phyloP scores from a whole-genome alignment of 2,113 vertebrate species.

The Lampris incognitus region DNA sequence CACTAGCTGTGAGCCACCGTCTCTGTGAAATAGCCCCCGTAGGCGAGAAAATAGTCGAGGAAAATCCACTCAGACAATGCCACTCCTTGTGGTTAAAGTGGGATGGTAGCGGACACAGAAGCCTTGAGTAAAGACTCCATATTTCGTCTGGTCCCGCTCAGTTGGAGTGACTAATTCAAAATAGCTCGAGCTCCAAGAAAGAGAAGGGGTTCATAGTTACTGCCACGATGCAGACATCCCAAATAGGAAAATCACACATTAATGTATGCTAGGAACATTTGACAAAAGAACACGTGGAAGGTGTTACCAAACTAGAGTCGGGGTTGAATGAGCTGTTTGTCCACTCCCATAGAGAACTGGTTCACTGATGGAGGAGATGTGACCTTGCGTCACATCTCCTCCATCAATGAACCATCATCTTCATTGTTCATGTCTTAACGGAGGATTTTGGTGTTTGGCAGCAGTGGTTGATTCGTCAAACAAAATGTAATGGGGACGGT shows the following conservation, averaged over 20 bases:
- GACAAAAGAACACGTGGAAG: conserved; percentile 53
- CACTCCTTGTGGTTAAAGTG: conserved; percentile 53
- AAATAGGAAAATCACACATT: conserved; percentile 53
- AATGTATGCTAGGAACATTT: conserved; percentile 10
- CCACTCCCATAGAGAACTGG: conserved; percentile 45
- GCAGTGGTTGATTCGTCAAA: no score
- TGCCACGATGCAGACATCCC: conserved; percentile 34
- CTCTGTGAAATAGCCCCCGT: conserved; percentile 61
- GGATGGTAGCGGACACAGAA: conserved; percentile 55
- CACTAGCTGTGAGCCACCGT: conserved; percentile 62
- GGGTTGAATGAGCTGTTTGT: conserved; percentile 58
- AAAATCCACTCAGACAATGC: conserved; percentile 65
- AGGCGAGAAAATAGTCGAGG: conserved; percentile 57
- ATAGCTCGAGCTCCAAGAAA: conserved; percentile 10
- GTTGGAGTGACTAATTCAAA: conserved; percentile 38
- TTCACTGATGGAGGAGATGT: conserved; percentile 1
- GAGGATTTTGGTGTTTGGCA: no score
- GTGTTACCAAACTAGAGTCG: conserved; percentile 54
- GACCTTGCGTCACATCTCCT: no score
- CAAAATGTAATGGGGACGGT: no score
- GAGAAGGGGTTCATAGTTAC: conserved; percentile 44
- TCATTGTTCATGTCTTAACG: no score
- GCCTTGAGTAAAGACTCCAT: conserved; percentile 43
- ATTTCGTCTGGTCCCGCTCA: conserved; percentile 46
- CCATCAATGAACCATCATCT: no score